Conservation (phyloP, 2,797 vertebrate species). For the Pogoniulus pusillus region DNA sequence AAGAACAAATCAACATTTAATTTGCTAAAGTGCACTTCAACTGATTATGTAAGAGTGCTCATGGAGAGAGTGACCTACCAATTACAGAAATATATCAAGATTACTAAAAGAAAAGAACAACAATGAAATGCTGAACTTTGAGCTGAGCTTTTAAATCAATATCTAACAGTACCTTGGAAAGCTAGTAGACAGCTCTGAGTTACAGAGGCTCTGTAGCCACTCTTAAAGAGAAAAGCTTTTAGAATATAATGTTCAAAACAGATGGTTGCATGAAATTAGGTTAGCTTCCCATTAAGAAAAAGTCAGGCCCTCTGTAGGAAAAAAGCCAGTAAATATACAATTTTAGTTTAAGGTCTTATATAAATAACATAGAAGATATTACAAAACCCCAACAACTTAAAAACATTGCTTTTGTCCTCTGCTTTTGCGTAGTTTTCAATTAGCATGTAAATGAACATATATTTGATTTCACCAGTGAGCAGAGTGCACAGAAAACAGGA, state of each 20-base stretch:
- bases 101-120: neutral
- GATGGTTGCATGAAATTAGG: conserved; percentile 15
- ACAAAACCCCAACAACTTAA: neutral
- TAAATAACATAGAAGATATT: no score
- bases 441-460: neutral
- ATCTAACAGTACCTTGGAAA: conserved; percentile 20
- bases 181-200: conserved; percentile 1
- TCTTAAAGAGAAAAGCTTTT: conserved; percentile 17
- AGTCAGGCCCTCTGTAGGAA: neutral
- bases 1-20: neutral
- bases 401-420: neutral
- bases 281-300: conserved; percentile 39
- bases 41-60: neutral
- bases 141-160: conserved; percentile 1
- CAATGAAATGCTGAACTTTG: neutral
- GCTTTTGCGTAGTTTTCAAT: neutral
- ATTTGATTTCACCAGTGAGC: neutral
- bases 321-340: neutral
- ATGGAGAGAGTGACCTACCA: neutral
- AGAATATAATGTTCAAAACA: conserved; percentile 6
- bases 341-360: neutral
- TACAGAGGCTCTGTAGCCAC: neutral
- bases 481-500: neutral
- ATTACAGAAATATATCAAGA: neutral
- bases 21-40: neutral